Conservation (phyloP, 2,888 invertebrate species). For the Cosmia trapezina region DNA sequence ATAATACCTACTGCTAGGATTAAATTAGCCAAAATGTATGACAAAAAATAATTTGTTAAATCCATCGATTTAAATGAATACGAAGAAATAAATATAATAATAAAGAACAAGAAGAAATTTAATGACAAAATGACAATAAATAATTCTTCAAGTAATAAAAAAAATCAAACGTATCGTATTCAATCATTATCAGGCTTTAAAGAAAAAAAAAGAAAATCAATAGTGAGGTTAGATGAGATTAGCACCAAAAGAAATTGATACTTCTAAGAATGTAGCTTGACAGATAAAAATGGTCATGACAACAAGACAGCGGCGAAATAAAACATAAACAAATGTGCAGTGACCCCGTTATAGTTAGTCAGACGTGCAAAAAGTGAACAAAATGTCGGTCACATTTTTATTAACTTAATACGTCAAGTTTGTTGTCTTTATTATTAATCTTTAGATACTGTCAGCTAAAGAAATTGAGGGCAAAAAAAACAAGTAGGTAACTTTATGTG, state of each 20-base stretch:
- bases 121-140: background rate
- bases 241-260: background rate
- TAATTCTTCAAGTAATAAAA: background rate
- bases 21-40: background rate
- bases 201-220: background rate
- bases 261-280: slow-evolving; percentile 10
- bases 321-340: slow-evolving; percentile 19
- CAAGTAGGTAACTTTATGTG: background rate
- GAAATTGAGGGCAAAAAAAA: slow-evolving; percentile 29
- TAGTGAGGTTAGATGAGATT: background rate
- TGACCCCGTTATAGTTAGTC: slow-evolving; percentile 24
- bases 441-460: slow-evolving; percentile 31
- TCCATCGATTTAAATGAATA: no score
- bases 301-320: slow-evolving; percentile 11
- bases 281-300: slow-evolving; percentile 5
- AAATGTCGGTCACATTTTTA: slow-evolving; percentile 42
- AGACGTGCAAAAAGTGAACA: slow-evolving; percentile 8
- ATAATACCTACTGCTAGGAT: no score
- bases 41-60: background rate
- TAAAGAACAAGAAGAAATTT: background rate
- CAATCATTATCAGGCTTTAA: background rate
- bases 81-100: background rate
- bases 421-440: slow-evolving; percentile 12
- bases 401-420: slow-evolving; percentile 1
- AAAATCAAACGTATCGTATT: background rate